A percentile compares a stretch with the other conserved stretches of the same genome.
Conservation (phyloP, 37 sponge, comb jelly and placozoan genomes). For the Haliclona indistincta region DNA sequence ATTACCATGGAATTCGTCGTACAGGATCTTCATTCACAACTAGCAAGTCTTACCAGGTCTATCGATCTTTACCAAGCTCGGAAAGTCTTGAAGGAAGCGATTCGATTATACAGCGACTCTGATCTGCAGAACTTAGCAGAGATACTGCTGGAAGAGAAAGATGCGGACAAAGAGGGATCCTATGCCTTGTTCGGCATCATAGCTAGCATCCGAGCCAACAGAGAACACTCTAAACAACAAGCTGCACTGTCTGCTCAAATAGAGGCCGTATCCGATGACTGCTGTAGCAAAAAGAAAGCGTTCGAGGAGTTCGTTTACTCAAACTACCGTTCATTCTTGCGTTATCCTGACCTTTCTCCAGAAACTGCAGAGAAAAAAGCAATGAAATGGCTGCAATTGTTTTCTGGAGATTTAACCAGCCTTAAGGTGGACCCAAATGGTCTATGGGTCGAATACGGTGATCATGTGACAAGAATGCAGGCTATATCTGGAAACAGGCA, state of each 20-base stretch:
- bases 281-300: not conserved
- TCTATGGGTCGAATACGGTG: not conserved
- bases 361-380: not conserved
- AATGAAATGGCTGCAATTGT: not conserved
- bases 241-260: not conserved
- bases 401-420: not conserved
- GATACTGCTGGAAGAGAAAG: not conserved
- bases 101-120: not conserved
- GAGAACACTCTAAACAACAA: not conserved
- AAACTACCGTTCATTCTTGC: not conserved
- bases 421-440: not conserved
- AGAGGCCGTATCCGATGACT: too few relatives aligned
- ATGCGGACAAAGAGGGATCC: not conserved
- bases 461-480: not conserved
- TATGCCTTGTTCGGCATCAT: not conserved
- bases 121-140: not conserved
- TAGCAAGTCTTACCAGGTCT: not conserved
- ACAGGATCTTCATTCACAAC: not conserved
- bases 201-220: not conserved
- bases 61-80: not conserved
- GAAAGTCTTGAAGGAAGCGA: not conserved
- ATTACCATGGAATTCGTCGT: too few relatives aligned
- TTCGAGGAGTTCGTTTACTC: not conserved
- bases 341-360: not conserved
- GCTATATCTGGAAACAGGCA: not conserved